A percentile compares a stretch with the other conserved stretches of the same genome.
phyloP scores from a whole-genome alignment of 2,888 invertebrate genomes.

The Crocallis elinguaria region DNA sequence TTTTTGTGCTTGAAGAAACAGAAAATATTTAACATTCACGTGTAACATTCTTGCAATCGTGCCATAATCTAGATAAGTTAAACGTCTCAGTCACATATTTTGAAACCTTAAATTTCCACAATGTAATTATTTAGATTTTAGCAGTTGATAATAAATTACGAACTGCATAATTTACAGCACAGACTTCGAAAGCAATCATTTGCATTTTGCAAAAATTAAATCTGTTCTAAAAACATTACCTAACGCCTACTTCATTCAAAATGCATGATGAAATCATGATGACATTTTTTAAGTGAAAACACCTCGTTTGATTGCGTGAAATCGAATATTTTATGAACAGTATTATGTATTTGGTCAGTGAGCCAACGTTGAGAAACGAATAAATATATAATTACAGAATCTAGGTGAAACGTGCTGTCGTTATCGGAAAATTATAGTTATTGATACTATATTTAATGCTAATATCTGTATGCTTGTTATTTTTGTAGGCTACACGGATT shows the following conservation, averaged over 20 bases:
- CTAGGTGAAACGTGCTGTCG: slow-evolving; percentile 27
- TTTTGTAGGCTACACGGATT: slow-evolving; percentile 1
- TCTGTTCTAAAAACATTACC: slow-evolving; percentile 17
- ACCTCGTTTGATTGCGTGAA: slow-evolving; percentile 32
- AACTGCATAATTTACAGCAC: slow-evolving; percentile 2
- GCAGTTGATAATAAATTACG: not conserved
- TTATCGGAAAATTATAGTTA: slow-evolving; percentile 21
- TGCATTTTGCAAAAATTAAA: slow-evolving; percentile 1
- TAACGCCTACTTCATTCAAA: slow-evolving; percentile 33
- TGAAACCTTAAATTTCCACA: not conserved
- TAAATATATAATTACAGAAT: slow-evolving; percentile 30
- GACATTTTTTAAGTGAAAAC: slow-evolving; percentile 25
- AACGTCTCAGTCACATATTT: not conserved
- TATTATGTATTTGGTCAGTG: slow-evolving; percentile 28
- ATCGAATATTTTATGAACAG: slow-evolving; percentile 27
- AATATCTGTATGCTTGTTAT: not conserved
- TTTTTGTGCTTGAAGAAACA: too few species aligned
- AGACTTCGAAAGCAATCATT: not conserved
- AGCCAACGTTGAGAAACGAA: slow-evolving; percentile 26
- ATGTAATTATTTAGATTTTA: not conserved
- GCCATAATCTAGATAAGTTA: too few species aligned
- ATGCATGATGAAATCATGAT: slow-evolving; percentile 29
- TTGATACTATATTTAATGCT: slow-evolving; percentile 11
- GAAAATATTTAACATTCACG: too few species aligned
- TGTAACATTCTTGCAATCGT: too few species aligned